A percentile compares a stretch with the other conserved stretches of the same genome.
Conservation (phyloP, 2,888 invertebrate species). For the Aelia acuminata region DNA sequence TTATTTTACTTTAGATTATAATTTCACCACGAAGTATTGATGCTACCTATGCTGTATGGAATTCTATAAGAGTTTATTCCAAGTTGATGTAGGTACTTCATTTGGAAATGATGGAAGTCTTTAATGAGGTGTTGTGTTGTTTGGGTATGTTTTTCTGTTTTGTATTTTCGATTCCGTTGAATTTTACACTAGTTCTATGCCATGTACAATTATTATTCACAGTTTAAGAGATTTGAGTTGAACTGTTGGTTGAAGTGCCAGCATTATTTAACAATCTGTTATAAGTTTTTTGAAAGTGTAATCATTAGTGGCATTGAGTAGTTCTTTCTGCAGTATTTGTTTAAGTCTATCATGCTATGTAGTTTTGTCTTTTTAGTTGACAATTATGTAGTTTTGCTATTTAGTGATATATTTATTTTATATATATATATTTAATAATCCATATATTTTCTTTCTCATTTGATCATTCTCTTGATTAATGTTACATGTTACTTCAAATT, state of each 20-base stretch:
- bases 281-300: neutral
- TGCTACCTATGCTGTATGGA: neutral
- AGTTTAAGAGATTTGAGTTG: neutral
- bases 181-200: neutral
- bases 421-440: no score
- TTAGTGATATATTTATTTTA: no score
- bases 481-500: no score
- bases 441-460: no score
- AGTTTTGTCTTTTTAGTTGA: neutral
- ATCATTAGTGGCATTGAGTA: neutral
- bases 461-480: no score
- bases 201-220: neutral
- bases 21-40: neutral
- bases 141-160: constrained; percentile 37
- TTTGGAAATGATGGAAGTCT: neutral
- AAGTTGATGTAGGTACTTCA: neutral
- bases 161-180: neutral
- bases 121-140: neutral
- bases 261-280: neutral
- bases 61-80: neutral
- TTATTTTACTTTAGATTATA: constrained; percentile 4
- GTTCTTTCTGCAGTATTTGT: neutral
- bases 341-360: neutral
- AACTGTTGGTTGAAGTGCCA: neutral
- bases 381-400: neutral